Percentiles rank a stretch among this genome's conserved stretches.
These are phyloP conservation scores for Apogon hyalosoma DNA, from an alignment of 2,797 vertebrate species.

Conservation along the genomic window DNA sequence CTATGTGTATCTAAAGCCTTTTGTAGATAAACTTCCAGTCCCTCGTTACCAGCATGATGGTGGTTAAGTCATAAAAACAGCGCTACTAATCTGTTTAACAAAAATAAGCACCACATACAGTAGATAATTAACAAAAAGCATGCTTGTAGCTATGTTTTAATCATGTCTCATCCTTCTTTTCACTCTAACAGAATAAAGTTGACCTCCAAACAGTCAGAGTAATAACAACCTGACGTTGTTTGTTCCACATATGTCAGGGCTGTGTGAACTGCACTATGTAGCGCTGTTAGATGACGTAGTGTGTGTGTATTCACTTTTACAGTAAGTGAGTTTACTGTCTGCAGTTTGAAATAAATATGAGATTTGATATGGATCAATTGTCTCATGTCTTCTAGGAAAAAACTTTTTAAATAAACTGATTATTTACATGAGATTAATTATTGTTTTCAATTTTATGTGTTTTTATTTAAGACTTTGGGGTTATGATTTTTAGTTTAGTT, in stretches of 20 bases:
- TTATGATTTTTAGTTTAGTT: too few relatives aligned
- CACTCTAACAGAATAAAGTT: neutral
- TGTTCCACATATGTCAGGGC: neutral
- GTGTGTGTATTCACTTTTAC: too few relatives aligned
- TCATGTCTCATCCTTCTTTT: neutral
- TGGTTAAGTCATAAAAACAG: neutral
- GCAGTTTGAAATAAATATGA: slow-evolving; percentile 7
- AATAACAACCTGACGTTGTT: neutral
- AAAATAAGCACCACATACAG: neutral
- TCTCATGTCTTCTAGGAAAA: neutral
- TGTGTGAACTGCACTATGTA: neutral
- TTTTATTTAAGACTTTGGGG: too few relatives aligned
- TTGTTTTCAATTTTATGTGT: too few relatives aligned
- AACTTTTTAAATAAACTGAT: slow-evolving; percentile 35
- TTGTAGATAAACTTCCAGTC: slow-evolving; percentile 19
- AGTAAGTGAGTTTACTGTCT: slow-evolving; percentile 8
- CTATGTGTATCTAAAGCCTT: neutral
- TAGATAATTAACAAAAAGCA: slow-evolving; percentile 14
- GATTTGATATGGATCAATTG: slow-evolving; percentile 23
- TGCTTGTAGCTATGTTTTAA: slow-evolving; percentile 20
- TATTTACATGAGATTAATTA: neutral
- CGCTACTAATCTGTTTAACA: slow-evolving; percentile 7
- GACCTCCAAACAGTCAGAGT: neutral
- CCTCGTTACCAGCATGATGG: neutral
- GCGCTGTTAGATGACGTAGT: too few relatives aligned